Conservation (phyloP, 92 coral and sea anemone species). For the Epizoanthus stellaris region DNA sequence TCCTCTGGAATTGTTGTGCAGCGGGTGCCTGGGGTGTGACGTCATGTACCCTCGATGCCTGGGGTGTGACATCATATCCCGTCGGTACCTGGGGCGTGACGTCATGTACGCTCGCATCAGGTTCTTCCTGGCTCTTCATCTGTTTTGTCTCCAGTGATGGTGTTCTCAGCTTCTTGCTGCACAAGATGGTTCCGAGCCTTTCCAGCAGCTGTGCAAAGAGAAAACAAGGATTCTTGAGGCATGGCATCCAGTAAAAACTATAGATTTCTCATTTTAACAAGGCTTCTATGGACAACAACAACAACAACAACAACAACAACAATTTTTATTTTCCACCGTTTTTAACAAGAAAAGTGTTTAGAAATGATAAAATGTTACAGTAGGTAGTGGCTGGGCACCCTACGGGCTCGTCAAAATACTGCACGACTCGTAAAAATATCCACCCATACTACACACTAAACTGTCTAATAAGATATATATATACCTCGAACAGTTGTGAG, state of each 20-base stretch:
- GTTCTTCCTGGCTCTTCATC: not conserved
- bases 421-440: too few relatives aligned
- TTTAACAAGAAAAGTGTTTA: too few relatives aligned
- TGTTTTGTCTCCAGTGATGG: not conserved
- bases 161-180: slow-evolving; percentile 54
- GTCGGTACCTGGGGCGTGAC: not conserved
- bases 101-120: not conserved
- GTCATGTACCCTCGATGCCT: not conserved
- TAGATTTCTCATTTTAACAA: too few relatives aligned
- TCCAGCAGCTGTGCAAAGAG: slow-evolving; percentile 55
- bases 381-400: too few relatives aligned
- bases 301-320: too few relatives aligned
- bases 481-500: too few relatives aligned
- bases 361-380: too few relatives aligned
- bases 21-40: not conserved
- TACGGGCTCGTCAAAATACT: too few relatives aligned
- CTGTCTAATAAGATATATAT: too few relatives aligned
- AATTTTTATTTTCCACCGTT: too few relatives aligned
- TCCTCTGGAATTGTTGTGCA: not conserved
- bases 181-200: slow-evolving; percentile 62
- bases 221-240: not conserved
- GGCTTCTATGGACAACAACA: too few relatives aligned
- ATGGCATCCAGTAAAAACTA: not conserved
- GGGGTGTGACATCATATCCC: not conserved
- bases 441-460: too few relatives aligned